Base-by-base conservation (phyloP, 2,888 invertebrate species). In the Nematopogon swammerdamellus region DNA sequence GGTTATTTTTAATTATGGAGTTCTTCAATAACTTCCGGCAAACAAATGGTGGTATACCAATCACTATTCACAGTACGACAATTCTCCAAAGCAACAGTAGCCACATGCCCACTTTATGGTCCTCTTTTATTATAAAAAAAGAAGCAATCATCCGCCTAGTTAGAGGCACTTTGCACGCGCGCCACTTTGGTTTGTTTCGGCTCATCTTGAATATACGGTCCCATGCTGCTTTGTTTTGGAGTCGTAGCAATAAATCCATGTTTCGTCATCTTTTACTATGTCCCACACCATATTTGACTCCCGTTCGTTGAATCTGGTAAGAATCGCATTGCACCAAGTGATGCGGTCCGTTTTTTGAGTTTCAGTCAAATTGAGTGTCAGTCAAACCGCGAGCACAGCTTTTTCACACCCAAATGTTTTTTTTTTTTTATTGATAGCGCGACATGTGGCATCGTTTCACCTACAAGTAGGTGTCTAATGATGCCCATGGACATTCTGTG, bases 251-350 rank as follows among this genome's bases (percentile, higher is more conserved):
- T 45, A 45, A 45, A 46, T 20, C 46, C 46, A 46, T 29, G 19
- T 46, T 46, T 46, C 47, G 44, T 52, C 20, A 47, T 48, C 47
- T 50, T 45, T 30, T 52, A 49, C 48, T 25, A 52, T 17, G 45
- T 52, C 36, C 18, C 17, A 52, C 36, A 44, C 44, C 47, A 29
- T 20, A 43, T 43, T 4, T 45, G 19, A 44, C 19, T 44, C 29
- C 30, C 44, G 20, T 50, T 42, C 47, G 44, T 50, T 43, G 44
- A 49, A 48, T 68, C 65, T 68, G 66, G 65, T 66, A 62, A 59
- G 59, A 55, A 58, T 60, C 58, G 55, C 59, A 52, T 55, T 55
- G 53, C 53, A 56, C 53, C 53, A 53, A 56, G 59, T 54, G 53
- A 56, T 58, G 56, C 54, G 54, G 57, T 62, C 60, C 44, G 47